Conservation (phyloP, 2,113 vertebrate genomes). For the Dolichallabes microphthalmus region DNA sequence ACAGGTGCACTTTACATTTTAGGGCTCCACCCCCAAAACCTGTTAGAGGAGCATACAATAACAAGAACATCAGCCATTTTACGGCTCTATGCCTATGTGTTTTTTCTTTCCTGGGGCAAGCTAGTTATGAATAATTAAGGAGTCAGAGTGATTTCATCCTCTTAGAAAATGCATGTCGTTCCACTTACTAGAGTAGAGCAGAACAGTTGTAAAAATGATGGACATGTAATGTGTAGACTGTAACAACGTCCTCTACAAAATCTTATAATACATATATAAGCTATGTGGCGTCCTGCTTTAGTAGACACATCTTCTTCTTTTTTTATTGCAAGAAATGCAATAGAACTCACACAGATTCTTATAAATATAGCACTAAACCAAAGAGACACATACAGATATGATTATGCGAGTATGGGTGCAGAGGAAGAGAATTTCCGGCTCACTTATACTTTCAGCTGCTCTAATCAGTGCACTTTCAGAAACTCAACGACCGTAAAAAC, state of each 20-base stretch:
- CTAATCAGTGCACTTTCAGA: background rate
- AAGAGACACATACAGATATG: background rate
- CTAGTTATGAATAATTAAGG: background rate
- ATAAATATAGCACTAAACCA: background rate
- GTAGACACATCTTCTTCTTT: background rate
- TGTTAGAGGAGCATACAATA: background rate
- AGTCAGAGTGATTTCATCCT: background rate
- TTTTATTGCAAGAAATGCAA: background rate
- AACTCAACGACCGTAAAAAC: background rate
- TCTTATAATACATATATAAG: background rate
- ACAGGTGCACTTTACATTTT: background rate
- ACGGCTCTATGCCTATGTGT: background rate
- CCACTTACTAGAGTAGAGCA: background rate
- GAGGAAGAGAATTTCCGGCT: too few relatives aligned
- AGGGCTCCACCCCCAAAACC: background rate
- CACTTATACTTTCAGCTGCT: too few relatives aligned
- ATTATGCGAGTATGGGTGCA: background rate
- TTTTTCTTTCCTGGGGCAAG: background rate
- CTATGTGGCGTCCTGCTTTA: background rate
- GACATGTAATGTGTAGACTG: background rate
- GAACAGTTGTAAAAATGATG: background rate
- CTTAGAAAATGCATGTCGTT: background rate
- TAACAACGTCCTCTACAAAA: background rate
- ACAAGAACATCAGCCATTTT: background rate
- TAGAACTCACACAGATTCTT: background rate